Evolutionary conservation across 2,797 vertebrate species (phyloP).

Genomic region (Karalla daura): DNA sequence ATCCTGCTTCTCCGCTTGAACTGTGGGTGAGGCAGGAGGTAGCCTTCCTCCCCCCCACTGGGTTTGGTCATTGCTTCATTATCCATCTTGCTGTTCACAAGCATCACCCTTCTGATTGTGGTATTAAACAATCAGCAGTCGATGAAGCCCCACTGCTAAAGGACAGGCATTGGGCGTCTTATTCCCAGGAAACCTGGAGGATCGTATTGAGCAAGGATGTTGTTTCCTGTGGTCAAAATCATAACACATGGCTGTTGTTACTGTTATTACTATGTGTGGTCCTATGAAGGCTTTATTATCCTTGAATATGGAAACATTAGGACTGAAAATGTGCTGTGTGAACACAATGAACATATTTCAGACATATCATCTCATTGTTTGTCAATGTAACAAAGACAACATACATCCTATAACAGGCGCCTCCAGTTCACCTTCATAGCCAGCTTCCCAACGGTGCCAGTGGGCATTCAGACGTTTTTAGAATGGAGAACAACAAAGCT

Average conservation of each 20-base stretch:
- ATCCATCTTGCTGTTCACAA: constrained; percentile 51
- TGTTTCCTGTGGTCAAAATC: background rate
- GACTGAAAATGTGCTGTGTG: too few relatives aligned
- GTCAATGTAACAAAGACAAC: background rate
- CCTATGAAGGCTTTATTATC: too few relatives aligned
- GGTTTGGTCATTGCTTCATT: constrained; percentile 37
- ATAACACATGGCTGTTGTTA: too few relatives aligned
- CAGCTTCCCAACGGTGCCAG: background rate
- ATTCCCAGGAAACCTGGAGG: background rate
- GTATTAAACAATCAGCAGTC: constrained; percentile 59
- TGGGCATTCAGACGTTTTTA: background rate
- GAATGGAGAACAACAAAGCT: constrained; percentile 15
- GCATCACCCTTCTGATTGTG: constrained; percentile 40
- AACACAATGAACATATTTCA: too few relatives aligned
- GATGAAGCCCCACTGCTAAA: constrained; percentile 44
- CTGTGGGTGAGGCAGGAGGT: constrained; percentile 43
- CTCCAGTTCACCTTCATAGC: too few relatives aligned
- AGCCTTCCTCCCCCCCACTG: constrained; percentile 33
- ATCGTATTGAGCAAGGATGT: background rate
- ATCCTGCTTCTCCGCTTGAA: constrained; percentile 37
- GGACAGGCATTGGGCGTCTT: constrained; percentile 27
- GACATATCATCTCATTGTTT: too few relatives aligned
- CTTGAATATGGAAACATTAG: too few relatives aligned
- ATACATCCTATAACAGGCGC: background rate
- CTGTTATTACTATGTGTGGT: too few relatives aligned